Base-by-base conservation (phyloP, 2,113 vertebrate genomes). In the Paramisgurnus dabryanus region DNA sequence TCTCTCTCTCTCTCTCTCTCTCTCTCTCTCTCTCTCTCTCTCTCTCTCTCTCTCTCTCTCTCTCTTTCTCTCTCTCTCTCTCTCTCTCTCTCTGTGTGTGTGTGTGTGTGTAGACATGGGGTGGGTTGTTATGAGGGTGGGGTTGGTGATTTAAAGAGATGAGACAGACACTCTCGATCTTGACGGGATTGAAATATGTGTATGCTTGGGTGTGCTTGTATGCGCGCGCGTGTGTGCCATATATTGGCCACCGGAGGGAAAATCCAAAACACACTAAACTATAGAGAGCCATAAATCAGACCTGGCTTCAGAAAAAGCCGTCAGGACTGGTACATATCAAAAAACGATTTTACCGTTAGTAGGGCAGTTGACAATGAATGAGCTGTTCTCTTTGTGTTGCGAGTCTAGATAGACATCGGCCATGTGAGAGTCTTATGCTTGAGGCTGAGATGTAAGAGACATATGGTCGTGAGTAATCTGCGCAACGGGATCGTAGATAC, bases 231-330 rank as follows among this genome's bases (percentile, higher is more conserved):
- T 71, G 67, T 63, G 66, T 49, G 60, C 63, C 34, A 66, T 22
- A 71, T 50, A 79, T 50, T 72, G 60, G 13, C 75, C 49, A 58
- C 63, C 27, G 41, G 67, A 80, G 71, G 22, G 66, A 50, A 73
- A 74, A 67, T 49, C 18, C 43, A 73, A 74, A 73, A 66, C 60
- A 80, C 40, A 64, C 49, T 77, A 66, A 76, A 66, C 34, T 65
- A 77, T 40, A 77, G 34, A 66, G 47, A 77, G 39, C 75, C 75
- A 77, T 77, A 55, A 67, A 77, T 77, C 61, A 76, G 75, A 53
- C 12, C 61, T 66, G 73, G 58, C 73, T 47, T 64, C 22, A 76
- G 50, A 77, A 77, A 65, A 63, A 34, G 13, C 73, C 64, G 57
- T 75, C 60, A 75, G 58, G 9, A 15, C 63, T 66, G 75, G 47